A percentile compares a stretch with the other conserved stretches of the same genome.
These are phyloP conservation scores for Nycticebus coucang DNA, from an alignment of 2,113 vertebrate species.

Conservation along the genomic window DNA sequence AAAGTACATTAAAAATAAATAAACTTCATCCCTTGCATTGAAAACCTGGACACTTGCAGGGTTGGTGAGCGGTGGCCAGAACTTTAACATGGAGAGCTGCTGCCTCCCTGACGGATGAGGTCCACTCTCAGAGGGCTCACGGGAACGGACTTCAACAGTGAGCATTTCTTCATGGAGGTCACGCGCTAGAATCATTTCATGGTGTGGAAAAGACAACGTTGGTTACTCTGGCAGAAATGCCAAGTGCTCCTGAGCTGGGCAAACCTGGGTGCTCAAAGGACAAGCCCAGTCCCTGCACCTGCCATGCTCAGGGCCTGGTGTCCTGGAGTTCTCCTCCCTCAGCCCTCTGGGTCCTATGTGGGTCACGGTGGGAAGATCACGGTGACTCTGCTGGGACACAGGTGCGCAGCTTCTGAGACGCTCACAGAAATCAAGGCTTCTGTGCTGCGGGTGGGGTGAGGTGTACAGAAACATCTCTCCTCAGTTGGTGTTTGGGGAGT, in stretches of 20 bases:
- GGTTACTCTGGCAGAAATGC: background rate
- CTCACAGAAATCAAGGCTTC: background rate
- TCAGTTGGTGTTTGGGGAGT: background rate
- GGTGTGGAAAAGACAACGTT: too few species aligned
- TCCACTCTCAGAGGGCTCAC: background rate
- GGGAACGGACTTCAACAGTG: background rate
- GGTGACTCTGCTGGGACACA: background rate
- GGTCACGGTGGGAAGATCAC: background rate
- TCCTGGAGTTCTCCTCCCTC: background rate
- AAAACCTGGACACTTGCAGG: rapidly evolving
- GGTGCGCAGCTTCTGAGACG: background rate
- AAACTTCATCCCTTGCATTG: too few species aligned
- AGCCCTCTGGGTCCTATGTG: too few species aligned
- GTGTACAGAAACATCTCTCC: too few species aligned
- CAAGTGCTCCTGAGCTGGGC: too few species aligned
- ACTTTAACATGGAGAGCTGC: rapidly evolving
- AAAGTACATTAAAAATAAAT: background rate
- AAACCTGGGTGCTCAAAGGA: rapidly evolving
- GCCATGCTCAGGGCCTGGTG: too few species aligned
- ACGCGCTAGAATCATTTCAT: background rate
- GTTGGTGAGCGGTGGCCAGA: background rate
- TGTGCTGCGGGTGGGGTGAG: rapidly evolving
- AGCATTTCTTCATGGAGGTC: background rate
- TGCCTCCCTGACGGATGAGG: rapidly evolving
- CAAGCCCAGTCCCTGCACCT: too few species aligned